phyloP scores from a whole-genome alignment of 2,888 invertebrate genomes.

The Eudasyphora cyanicolor region DNA sequence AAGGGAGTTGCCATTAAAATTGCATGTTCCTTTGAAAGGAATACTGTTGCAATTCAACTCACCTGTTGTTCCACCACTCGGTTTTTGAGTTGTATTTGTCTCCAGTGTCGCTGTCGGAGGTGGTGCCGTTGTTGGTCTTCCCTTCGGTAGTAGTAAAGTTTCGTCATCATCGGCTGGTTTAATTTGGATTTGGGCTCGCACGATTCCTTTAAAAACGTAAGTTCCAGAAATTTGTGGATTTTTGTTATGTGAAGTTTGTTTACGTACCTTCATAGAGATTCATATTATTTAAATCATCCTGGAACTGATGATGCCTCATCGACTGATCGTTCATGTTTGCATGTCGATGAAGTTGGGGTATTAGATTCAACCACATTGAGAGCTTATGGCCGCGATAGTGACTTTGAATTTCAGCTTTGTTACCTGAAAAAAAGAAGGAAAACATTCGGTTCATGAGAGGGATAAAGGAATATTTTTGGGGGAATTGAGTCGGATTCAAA shows the following conservation, averaged over 20 bases:
- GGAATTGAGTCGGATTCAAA: too few relatives aligned
- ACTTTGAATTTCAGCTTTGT: slow-evolving; percentile 89
- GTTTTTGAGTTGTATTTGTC: slow-evolving; percentile 57
- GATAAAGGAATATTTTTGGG: too few relatives aligned
- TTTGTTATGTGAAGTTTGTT: not conserved
- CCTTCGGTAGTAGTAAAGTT: slow-evolving; percentile 69
- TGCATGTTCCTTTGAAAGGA: too few relatives aligned
- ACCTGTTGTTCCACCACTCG: slow-evolving; percentile 74
- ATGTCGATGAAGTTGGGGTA: slow-evolving; percentile 93
- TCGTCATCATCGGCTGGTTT: slow-evolving; percentile 75
- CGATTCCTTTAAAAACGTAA: slow-evolving; percentile 73
- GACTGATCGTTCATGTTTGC: slow-evolving; percentile 89
- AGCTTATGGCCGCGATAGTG: slow-evolving; percentile 97
- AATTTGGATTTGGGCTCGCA: slow-evolving; percentile 85
- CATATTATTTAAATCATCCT: slow-evolving; percentile 83
- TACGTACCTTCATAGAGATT: slow-evolving; percentile 87
- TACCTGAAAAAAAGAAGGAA: slow-evolving; percentile 80
- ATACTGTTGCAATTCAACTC: slow-evolving; percentile 57
- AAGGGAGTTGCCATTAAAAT: too few relatives aligned
- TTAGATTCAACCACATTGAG: slow-evolving; percentile 94
- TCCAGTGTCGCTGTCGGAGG: slow-evolving; percentile 28
- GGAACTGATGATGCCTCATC: slow-evolving; percentile 93
- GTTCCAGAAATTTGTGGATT: not conserved
- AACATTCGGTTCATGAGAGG: too few relatives aligned
- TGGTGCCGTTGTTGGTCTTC: slow-evolving; percentile 47